Evolutionary conservation across 2,113 vertebrate species (phyloP).

Genomic region (Pampusana beccarii): DNA sequence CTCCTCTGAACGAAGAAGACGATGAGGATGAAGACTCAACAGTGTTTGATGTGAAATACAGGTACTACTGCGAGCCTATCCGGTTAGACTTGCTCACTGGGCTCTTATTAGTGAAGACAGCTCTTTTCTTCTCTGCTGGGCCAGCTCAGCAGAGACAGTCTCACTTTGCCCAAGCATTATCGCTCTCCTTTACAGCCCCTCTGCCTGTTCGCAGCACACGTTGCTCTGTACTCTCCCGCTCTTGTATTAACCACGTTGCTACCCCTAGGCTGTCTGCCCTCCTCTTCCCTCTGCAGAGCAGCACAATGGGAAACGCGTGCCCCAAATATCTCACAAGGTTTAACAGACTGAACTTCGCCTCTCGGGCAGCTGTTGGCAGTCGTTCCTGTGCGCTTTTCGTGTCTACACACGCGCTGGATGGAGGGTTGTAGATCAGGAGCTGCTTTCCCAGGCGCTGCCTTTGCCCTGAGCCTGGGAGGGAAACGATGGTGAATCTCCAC

Average conservation of each 20-base stretch:
- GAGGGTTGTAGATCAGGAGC: neutral
- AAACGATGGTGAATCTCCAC: neutral
- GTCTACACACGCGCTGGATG: accelerated
- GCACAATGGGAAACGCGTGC: neutral
- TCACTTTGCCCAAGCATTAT: neutral
- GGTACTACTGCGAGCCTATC: constrained; percentile 68
- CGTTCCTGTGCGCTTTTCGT: accelerated
- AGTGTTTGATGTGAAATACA: constrained; percentile 96
- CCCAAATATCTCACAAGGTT: neutral
- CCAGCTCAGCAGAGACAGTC: neutral
- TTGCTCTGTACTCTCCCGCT: neutral
- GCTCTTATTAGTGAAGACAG: neutral
- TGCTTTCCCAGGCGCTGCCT: neutral
- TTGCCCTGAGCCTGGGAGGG: neutral
- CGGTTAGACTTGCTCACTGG: neutral
- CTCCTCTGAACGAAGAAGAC: constrained; percentile 91
- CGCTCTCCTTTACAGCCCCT: neutral
- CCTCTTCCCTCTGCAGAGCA: neutral
- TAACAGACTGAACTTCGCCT: neutral
- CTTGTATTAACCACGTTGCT: neutral
- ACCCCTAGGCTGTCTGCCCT: neutral
- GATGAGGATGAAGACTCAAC: constrained; percentile 91
- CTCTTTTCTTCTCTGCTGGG: neutral
- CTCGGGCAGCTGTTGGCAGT: neutral
- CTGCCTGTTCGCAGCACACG: neutral